phyloP scores from a whole-genome alignment of 2,797 vertebrate species.

The Streptopelia turtur region DNA sequence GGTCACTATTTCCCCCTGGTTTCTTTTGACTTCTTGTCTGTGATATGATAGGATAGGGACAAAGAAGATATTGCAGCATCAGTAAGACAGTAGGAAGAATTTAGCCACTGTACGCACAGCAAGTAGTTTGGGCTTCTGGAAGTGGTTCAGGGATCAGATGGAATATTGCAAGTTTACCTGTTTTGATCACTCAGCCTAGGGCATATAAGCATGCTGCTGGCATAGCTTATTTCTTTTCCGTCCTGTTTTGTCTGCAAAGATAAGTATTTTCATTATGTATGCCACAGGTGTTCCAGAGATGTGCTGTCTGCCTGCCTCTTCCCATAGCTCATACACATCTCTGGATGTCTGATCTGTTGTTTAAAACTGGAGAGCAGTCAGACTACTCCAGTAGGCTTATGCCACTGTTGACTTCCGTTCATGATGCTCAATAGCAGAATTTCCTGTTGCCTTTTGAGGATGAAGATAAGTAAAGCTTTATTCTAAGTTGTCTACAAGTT shows the following conservation, averaged over 20 bases:
- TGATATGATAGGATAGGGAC: background rate
- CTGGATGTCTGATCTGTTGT: background rate
- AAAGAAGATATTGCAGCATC: background rate
- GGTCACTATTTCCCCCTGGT: background rate
- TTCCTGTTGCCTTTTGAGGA: background rate
- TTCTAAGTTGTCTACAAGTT: background rate
- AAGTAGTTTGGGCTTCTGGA: background rate
- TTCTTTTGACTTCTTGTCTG: background rate
- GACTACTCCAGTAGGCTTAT: background rate
- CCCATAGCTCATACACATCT: background rate
- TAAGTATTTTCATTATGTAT: background rate
- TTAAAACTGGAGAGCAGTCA: background rate
- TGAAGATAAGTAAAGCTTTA: background rate
- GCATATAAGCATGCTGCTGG: background rate
- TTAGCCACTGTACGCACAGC: background rate
- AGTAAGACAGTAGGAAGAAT: background rate
- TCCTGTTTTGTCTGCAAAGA: background rate
- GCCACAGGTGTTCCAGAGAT: background rate
- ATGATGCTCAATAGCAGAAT: background rate
- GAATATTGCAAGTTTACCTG: background rate
- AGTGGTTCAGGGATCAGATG: background rate
- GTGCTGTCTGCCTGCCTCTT: background rate
- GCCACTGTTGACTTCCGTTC: background rate
- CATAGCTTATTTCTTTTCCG: background rate
- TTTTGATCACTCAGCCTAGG: background rate